A percentile compares a stretch with the other conserved stretches of the same genome.
Evolutionary conservation across 2,888 invertebrate genomes (phyloP).

Genomic region (Agriotes lineatus): DNA sequence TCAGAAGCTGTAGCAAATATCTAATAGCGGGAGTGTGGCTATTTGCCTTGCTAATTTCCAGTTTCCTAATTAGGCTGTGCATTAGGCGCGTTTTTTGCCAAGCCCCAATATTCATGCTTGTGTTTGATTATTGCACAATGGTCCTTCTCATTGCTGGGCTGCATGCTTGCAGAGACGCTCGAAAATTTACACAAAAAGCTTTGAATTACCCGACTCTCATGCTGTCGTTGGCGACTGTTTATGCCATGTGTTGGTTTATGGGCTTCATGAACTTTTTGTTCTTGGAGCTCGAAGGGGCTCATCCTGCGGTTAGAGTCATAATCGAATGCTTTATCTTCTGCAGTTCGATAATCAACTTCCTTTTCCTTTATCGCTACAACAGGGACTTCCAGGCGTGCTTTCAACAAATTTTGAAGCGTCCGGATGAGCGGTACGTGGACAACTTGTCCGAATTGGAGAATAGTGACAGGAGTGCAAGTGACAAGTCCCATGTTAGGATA

Average conservation of each 20-base stretch:
- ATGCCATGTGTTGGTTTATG: neutral
- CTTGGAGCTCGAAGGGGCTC: neutral
- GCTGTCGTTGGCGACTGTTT: constrained; percentile 1
- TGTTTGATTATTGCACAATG: neutral
- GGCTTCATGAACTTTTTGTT: neutral
- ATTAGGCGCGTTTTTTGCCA: neutral
- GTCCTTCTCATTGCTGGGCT: neutral
- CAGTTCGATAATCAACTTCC: constrained; percentile 15
- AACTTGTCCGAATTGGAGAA: neutral
- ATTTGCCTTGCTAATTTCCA: neutral
- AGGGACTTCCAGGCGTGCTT: constrained; percentile 21
- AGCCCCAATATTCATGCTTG: neutral
- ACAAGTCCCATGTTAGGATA: neutral
- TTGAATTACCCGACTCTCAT: neutral
- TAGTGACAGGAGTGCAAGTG: neutral
- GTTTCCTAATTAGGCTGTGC: neutral
- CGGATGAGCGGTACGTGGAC: neutral
- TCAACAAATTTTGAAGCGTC: constrained; percentile 1
- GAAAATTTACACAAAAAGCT: neutral
- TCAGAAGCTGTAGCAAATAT: neutral
- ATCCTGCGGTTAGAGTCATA: neutral
- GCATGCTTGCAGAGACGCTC: neutral
- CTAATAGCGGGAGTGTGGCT: constrained; percentile 3
- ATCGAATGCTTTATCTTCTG: neutral
- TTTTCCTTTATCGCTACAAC: constrained; percentile 1